Conservation (phyloP, 2,888 invertebrate species). For the Idaea aversata region DNA sequence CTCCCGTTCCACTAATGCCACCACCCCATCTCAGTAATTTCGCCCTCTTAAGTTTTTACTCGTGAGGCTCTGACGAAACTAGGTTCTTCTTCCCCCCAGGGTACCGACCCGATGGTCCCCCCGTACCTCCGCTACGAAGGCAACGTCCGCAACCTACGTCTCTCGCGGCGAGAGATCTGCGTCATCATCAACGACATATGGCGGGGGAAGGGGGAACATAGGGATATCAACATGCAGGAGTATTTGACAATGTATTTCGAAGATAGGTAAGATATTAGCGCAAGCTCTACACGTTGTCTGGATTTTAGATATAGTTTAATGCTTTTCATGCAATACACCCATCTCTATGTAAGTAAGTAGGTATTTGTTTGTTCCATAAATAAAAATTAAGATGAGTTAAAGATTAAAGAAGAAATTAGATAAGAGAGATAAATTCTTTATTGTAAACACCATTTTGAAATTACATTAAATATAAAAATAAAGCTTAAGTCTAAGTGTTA, state of each 20-base stretch:
- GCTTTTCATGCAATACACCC: too few species aligned
- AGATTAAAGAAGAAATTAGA: too few species aligned
- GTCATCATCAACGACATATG: conserved; percentile 75
- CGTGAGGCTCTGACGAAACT: neutral
- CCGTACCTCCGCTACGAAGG: conserved; percentile 69
- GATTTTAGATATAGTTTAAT: too few species aligned
- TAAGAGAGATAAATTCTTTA: too few species aligned
- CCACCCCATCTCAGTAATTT: neutral
- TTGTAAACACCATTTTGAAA: too few species aligned
- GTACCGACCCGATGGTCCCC: conserved; percentile 64
- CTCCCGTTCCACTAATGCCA: neutral
- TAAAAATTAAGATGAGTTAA: too few species aligned
- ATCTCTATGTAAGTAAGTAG: neutral
- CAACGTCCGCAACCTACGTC: conserved; percentile 69
- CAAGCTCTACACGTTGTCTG: too few species aligned
- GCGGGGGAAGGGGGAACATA: conserved; percentile 52
- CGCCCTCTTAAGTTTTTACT: too few species aligned
- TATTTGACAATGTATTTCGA: conserved; percentile 71
- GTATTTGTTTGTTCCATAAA: neutral
- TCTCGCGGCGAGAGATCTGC: conserved; percentile 71
- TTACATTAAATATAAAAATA: too few species aligned
- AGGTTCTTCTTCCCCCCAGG: conserved; percentile 40
- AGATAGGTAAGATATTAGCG: conserved; percentile 49
- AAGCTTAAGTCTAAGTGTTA: too few species aligned
- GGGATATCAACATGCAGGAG: conserved; percentile 60